Percentiles rank a stretch among this genome's conserved stretches.
These are phyloP conservation scores for Falco concolor DNA, from an alignment of 2,797 vertebrate species.

Conservation along the genomic window DNA sequence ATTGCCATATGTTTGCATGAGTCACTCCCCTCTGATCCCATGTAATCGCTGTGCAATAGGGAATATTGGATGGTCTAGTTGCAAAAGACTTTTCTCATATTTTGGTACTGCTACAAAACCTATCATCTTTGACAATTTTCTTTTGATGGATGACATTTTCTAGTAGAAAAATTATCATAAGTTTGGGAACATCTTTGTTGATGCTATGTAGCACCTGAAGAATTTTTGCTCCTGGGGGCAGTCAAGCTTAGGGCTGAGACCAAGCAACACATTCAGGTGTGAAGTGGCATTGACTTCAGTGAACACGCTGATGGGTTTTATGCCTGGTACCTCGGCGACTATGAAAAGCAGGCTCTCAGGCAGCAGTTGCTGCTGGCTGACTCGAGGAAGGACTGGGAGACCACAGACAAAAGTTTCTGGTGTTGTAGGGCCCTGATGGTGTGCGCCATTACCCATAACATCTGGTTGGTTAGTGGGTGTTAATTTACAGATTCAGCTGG, in stretches of 20 bases:
- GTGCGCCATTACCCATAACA: conserved; percentile 10
- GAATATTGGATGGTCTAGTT: not conserved
- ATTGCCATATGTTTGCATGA: not conserved
- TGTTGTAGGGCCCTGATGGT: not conserved
- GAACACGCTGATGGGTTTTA: not conserved
- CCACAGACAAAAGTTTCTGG: not conserved
- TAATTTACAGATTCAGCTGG: conserved; percentile 63
- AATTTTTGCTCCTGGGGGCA: not conserved
- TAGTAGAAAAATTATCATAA: not conserved
- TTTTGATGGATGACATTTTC: not conserved
- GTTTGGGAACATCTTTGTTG: not conserved
- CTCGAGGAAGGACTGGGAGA: not conserved
- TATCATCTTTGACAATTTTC: not conserved
- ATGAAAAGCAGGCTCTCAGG: not conserved
- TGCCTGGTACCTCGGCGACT: not conserved
- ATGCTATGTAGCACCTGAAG: not conserved
- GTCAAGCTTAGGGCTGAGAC: not conserved
- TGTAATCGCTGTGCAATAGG: fast-evolving
- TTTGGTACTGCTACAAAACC: not conserved
- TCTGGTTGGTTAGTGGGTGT: conserved; percentile 57
- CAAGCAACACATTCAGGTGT: not conserved
- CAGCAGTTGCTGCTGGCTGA: not conserved
- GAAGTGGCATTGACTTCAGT: not conserved
- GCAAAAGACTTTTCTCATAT: not conserved
- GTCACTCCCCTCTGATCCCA: not conserved